Evolutionary conservation across 2,113 vertebrate genomes (phyloP), one percentile per base, ranked within the genome.

Genomic region (Hymenochirus boettgeri): DNA sequence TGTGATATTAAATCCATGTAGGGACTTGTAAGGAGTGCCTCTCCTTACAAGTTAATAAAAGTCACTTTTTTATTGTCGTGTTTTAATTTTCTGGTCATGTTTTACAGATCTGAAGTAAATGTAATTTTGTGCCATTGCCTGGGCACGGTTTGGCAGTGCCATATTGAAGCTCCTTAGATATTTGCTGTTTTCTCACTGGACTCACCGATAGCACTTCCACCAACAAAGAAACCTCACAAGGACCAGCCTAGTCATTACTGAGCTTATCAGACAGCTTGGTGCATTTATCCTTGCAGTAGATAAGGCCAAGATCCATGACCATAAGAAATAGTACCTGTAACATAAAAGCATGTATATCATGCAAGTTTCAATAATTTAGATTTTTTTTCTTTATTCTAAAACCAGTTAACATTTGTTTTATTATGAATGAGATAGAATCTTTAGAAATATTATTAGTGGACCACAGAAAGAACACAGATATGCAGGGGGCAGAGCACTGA

Each of bases 111-210:
- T 15, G 5, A 15, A 42, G 39, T 42, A n/a, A 42, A 42, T 15
- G 39, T 42, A 13, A 42, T n/a, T 42, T 42, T 42, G 39, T 42
- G 39, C 39, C 39, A n/a, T 42, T 42, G 39, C n/a, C 39, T 42
- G 39, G 39, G 39, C 11, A 42, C 12, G 39, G 29, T 19, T 50
- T n/a, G 9, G 15, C 26, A 56, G 39, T 57, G 39, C 24, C 18
- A 18, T 12, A 24, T 47, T 57, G 46, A 27, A 57, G 63, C 55
- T 57, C 54, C 53, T 57, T 65, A 33, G 54, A 65, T 65, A 57
- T 65, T 57, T 50, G 39, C 29, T 57, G 37, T 65, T 56, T 65
- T 33, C 22, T 65, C 18, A 24, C n/a, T 57, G 27, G 42, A 12
- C 7, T 55, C 26, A 42, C 21, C 10, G 18, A 45, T 23, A 42